Evolutionary conservation across 2,888 invertebrate genomes (phyloP).

Genomic region (Tachina grossa): DNA sequence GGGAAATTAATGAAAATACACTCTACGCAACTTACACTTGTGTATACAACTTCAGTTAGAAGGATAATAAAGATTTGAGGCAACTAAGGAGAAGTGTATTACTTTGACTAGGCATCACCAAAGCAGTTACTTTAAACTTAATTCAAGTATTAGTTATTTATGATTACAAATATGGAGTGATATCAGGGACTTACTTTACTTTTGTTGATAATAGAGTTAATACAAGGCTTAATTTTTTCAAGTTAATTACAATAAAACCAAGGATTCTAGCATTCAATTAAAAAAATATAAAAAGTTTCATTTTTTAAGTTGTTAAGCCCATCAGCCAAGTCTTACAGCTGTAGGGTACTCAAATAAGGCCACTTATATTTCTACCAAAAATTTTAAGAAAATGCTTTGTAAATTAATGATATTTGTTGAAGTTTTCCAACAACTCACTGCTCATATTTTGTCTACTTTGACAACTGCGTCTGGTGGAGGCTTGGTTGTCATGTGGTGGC

Average conservation of each 20-base stretch:
- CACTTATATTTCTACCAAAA: no score
- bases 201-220: background rate
- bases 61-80: constrained; percentile 7
- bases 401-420: no score
- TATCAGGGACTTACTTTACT: background rate
- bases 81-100: constrained; percentile 3
- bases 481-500: background rate
- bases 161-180: background rate
- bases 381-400: no score
- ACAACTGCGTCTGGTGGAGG: constrained; percentile 15
- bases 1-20: constrained; percentile 63
- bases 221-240: no score
- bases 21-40: background rate
- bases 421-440: no score
- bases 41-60: background rate
- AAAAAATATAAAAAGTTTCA: no score
- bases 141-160: background rate
- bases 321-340: no score
- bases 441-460: background rate
- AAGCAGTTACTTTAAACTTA: background rate
- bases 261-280: no score
- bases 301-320: no score
- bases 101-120: constrained; percentile 6
- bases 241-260: no score
- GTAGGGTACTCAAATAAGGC: no score